phyloP scores from a whole-genome alignment of 2,797 vertebrate genomes.

The Myotis vivesi region DNA sequence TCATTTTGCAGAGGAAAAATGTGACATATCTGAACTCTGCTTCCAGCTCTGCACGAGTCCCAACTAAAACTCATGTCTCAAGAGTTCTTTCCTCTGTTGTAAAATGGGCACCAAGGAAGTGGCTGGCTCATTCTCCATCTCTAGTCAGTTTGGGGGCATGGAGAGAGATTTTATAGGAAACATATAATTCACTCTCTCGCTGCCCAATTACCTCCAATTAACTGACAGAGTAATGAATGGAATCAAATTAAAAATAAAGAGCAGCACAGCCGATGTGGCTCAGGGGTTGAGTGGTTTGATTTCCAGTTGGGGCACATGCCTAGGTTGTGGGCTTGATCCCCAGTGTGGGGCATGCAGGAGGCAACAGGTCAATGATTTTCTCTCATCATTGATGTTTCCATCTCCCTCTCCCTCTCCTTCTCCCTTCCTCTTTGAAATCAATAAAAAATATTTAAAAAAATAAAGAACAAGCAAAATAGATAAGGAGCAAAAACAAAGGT shows the following conservation, averaged over 20 bases:
- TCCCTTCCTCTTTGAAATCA: no score
- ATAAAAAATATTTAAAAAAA: background rate
- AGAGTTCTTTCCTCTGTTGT: background rate
- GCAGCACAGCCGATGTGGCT: no score
- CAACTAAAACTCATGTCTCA: background rate
- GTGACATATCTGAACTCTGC: background rate
- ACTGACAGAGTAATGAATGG: background rate
- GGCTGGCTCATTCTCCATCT: background rate
- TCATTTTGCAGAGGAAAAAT: conserved; percentile 5
- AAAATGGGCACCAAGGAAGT: background rate
- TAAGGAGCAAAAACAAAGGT: background rate
- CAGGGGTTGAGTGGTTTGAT: no score
- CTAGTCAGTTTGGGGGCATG: background rate
- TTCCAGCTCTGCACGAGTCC: background rate
- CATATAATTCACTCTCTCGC: background rate
- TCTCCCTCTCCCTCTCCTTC: no score
- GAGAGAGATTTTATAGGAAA: background rate
- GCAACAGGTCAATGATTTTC: no score
- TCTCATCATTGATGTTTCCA: no score
- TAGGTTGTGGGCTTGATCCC: no score
- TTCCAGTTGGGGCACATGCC: no score
- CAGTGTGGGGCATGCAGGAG: no score
- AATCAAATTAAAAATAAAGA: background rate
- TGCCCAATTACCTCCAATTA: background rate
- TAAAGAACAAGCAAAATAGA: background rate